Percentiles rank a stretch among this genome's conserved stretches.
Evolutionary conservation across 2,113 vertebrate species (phyloP).

Genomic region (Cyphomyrus discorhynchus): DNA sequence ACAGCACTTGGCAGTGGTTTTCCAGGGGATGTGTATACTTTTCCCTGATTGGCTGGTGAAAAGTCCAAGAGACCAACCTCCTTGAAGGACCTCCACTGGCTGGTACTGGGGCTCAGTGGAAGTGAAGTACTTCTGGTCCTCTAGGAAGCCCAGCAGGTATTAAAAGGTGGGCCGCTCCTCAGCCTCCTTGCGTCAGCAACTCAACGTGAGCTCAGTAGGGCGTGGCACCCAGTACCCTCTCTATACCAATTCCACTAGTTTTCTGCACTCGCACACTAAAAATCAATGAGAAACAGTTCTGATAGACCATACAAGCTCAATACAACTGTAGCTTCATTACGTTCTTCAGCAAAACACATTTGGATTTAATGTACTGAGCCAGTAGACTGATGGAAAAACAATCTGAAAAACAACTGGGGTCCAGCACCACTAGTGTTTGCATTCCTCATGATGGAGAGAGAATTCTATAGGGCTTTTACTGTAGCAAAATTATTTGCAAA

Average conservation of each 20-base stretch:
- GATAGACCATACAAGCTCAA: background rate
- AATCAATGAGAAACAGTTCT: background rate
- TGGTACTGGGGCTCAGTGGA: conserved; percentile 97
- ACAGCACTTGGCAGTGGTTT: conserved; percentile 8
- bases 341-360: background rate
- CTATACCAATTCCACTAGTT: conserved; percentile 94
- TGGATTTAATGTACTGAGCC: background rate
- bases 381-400: background rate
- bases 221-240: conserved; percentile 94
- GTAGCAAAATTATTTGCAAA: background rate
- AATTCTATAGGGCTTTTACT: background rate
- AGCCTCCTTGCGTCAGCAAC: conserved; percentile 89
- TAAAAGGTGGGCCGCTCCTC: conserved; percentile 94
- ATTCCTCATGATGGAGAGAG: background rate
- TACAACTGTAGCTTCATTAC: background rate
- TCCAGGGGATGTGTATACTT: background rate
- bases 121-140: conserved; percentile 85
- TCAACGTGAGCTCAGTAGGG: conserved; percentile 87
- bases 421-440: background rate
- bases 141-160: conserved; percentile 94
- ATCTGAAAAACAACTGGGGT: background rate
- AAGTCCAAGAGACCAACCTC: background rate
- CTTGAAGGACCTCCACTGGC: conserved; percentile 91
- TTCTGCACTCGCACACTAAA: conserved; percentile 93
- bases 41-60: background rate